Evolutionary conservation across 2,113 vertebrate species (phyloP).

Genomic region (Ifrita kowaldi): DNA sequence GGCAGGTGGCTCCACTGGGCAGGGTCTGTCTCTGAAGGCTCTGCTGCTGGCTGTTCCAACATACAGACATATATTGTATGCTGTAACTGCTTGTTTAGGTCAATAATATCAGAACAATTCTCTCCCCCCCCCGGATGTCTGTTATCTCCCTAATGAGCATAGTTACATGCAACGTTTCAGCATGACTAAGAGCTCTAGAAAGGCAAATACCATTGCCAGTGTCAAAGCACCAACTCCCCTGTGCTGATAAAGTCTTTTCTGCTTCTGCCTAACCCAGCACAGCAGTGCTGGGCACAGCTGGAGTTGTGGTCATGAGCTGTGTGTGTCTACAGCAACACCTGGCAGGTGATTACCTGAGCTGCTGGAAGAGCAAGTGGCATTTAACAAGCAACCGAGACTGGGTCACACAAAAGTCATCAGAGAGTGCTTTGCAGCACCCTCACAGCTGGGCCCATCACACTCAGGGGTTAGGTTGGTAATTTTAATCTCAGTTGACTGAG

Average conservation of each 20-base stretch:
- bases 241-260: neutral
- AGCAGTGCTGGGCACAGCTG: neutral
- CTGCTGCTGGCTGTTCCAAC: neutral
- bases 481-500: neutral
- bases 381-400: accelerated
- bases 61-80: accelerated
- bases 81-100: neutral
- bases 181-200: neutral
- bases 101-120: neutral
- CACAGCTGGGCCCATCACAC: neutral
- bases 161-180: neutral
- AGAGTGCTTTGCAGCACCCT: neutral
- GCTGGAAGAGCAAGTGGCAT: neutral
- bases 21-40: neutral
- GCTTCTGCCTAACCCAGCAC: neutral
- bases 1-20: neutral
- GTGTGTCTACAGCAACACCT: neutral
- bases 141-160: neutral
- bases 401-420: neutral
- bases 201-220: neutral
- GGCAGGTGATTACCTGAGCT: neutral
- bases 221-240: neutral
- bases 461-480: accelerated
- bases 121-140: neutral
- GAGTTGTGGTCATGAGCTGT: accelerated